These are phyloP conservation scores for Amitus sp. DNA, from an alignment of 2,888 invertebrate genomes.

Conservation along the genomic window DNA sequence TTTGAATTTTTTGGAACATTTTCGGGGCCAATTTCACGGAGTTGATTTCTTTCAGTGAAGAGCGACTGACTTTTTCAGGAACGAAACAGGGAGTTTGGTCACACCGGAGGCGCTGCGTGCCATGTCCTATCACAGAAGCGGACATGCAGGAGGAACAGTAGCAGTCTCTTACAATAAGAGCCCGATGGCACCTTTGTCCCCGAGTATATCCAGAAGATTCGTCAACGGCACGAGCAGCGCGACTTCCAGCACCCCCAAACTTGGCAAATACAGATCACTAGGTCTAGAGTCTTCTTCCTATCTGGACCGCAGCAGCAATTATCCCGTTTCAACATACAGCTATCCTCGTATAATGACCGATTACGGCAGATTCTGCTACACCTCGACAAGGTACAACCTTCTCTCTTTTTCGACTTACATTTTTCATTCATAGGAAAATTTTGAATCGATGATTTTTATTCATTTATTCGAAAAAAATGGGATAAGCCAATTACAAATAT, in stretches of 20 bases:
- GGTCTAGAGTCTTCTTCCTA: conserved; percentile 34
- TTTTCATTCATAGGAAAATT: no score
- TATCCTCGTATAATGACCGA: conserved; percentile 29
- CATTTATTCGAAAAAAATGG: no score
- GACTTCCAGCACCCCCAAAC: conserved; percentile 47
- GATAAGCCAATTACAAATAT: no score
- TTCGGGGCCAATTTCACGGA: no score
- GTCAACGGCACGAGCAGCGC: conserved; percentile 48
- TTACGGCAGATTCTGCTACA: conserved; percentile 40
- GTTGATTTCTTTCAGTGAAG: no score
- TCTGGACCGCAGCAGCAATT: conserved; percentile 44
- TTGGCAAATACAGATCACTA: conserved; percentile 47
- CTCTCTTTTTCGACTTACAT: not conserved
- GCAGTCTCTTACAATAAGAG: conserved; percentile 57
- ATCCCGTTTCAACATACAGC: conserved; percentile 32
- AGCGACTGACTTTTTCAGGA: conserved; percentile 3
- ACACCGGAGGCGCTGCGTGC: conserved; percentile 31
- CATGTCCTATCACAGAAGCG: conserved; percentile 60
- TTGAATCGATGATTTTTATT: no score
- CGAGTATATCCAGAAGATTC: conserved; percentile 50
- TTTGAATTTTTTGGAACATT: no score
- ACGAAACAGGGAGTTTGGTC: conserved; percentile 13
- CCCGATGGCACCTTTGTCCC: conserved; percentile 59
- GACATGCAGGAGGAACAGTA: conserved; percentile 59
- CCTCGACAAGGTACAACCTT: conserved; percentile 43